Evolutionary conservation across 1,140 invertebrate genomes (phyloP), one percentile per base, ranked within the genome.

Genomic region (Helicoverpa armigera): DNA sequence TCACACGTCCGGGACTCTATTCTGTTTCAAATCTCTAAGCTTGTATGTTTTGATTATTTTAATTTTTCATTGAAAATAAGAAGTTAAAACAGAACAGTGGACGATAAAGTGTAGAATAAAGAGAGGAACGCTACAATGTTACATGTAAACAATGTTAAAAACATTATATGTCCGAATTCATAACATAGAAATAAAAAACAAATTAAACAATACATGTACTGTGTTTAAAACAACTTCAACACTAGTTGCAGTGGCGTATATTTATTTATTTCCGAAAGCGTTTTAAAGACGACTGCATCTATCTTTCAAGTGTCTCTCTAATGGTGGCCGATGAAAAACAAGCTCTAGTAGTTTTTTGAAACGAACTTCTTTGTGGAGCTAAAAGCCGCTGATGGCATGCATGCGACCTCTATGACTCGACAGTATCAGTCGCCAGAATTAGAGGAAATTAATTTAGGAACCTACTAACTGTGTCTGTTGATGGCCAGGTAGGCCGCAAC

Each of bases 361-460:
- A 82, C 82, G 83, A 86, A 81, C 69, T 73, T 79, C 60, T 75
- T 82, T 79, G 74, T 83, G 80, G 83, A 84, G 85, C 87, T 92
- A 90, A 90, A 89, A 91, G 91, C 88, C 78, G 86, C 85, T 86
- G 89, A 86, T 91, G 88, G 89, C 87, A 89, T 83, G 81, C 80
- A 82, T 87, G 87, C 84, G 83, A 85, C 84, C 83, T 86, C 85
- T 90, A 90, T 94, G 93, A 94, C 92, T 94, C 86, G 87, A 88
- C 92, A 93, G 29, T 91, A 90, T 92, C 87, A 67, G 83, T 83
- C 82, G 85, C 83, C 83, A 86, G 83, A 89, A 89, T 92, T 91
- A 91, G 87, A 92, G 76, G 85, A 92, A 93, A 94, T 95, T 95
- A 93, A 95, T 95, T 94, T 94, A 87, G 83, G 79, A 90, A 87